phyloP scores from a whole-genome alignment of 2,113 vertebrate genomes.

The Rhinopomastus cyanomelas region DNA sequence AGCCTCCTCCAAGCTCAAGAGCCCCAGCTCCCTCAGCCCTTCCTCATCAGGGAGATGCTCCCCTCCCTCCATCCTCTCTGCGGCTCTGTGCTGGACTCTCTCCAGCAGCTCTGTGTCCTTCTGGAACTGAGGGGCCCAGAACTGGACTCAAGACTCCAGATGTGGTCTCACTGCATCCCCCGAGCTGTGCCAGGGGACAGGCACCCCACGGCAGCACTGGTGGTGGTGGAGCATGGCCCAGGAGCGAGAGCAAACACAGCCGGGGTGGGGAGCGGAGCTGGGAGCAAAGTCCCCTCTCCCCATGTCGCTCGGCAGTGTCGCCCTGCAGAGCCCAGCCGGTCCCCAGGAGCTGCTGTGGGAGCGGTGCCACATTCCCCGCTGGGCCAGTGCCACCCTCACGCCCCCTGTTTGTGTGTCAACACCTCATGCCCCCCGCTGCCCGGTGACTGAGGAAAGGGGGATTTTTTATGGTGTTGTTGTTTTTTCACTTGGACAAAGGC shows the following conservation, averaged over 20 bases:
- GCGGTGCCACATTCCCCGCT: fast-evolving
- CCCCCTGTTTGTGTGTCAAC: slow-evolving; percentile 3
- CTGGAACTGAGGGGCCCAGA: too few relatives aligned
- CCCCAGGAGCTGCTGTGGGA: neutral
- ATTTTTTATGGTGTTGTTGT: neutral
- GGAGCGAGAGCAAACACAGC: fast-evolving
- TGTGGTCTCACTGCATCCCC: too few relatives aligned
- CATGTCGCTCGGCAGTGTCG: neutral
- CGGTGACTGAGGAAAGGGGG: fast-evolving
- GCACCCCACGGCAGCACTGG: fast-evolving
- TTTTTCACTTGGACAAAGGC: neutral
- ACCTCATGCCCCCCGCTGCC: neutral
- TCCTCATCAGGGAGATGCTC: too few relatives aligned
- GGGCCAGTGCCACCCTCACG: neutral
- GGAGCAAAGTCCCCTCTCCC: neutral
- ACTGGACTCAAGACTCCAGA: too few relatives aligned
- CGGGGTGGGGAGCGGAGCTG: neutral
- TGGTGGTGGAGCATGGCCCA: fast-evolving
- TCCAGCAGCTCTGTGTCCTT: too few relatives aligned
- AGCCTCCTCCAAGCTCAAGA: too few relatives aligned
- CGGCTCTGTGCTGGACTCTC: too few relatives aligned
- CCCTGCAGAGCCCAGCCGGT: neutral
- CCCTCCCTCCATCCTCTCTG: too few relatives aligned
- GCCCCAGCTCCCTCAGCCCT: too few relatives aligned
- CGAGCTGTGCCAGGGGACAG: fast-evolving